These are phyloP conservation scores for Aspiorhynchus laticeps DNA, from an alignment of 2,113 vertebrate species.

Conservation along the genomic window DNA sequence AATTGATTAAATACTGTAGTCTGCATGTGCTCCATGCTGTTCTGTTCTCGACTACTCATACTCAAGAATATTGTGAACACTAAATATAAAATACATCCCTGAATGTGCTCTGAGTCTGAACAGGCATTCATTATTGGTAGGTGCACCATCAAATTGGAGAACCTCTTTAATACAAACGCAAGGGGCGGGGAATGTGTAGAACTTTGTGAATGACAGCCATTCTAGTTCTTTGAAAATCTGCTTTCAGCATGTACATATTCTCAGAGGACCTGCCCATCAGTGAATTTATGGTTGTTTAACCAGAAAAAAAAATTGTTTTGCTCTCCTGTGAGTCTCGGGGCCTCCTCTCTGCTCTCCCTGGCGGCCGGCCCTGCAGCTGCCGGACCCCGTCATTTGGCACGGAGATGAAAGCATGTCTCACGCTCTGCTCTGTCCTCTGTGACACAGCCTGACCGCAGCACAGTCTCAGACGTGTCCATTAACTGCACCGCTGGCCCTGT, in stretches of 20 bases:
- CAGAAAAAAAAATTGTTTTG: background rate
- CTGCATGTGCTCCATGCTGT: no score
- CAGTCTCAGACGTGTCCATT: constrained; percentile 11
- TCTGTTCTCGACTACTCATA: background rate
- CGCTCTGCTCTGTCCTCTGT: constrained; percentile 9
- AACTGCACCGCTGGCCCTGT: constrained; percentile 21
- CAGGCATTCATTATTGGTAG: no score
- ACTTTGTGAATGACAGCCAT: background rate
- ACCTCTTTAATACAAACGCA: background rate
- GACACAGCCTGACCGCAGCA: background rate
- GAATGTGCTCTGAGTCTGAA: no score
- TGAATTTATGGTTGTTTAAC: background rate
- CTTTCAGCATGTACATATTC: background rate
- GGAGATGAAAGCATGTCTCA: constrained; percentile 42
- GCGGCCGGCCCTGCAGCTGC: constrained; percentile 49
- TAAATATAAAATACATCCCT: no score
- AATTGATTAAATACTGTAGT: background rate
- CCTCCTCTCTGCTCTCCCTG: background rate
- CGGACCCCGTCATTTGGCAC: constrained; percentile 37
- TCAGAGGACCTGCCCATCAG: background rate
- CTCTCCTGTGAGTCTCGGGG: background rate
- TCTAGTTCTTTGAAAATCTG: background rate
- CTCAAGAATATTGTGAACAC: background rate
- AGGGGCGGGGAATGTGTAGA: background rate
- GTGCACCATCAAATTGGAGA: no score